Evolutionary conservation across 2,888 invertebrate genomes (phyloP), one percentile per base, ranked within the genome.

Genomic region (Fragum fragum): DNA sequence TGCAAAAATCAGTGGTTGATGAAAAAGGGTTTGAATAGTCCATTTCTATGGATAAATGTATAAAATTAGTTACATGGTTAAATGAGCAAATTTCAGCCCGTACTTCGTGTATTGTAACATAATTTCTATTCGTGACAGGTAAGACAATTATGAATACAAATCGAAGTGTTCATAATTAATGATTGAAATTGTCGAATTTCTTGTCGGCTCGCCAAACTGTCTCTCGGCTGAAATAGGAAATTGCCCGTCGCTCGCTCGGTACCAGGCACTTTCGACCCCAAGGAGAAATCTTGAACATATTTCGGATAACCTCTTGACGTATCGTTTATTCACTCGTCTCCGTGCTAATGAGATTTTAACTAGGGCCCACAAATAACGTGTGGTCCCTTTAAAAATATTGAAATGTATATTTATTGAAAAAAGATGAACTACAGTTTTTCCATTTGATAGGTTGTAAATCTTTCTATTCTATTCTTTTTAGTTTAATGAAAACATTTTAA

Each of bases 101-200:
- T 47, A 47, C 47, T 47, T 47, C n/a, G 3, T 3, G 47, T n/a
- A 47, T 47, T 47, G 47, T 47, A 47, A 47, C 47, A 47, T 47
- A 47, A 47, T 47, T 47, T 47, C 47, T 14, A 9, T n/a, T 7
- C n/a, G 18, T 61, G 61, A 32, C 61, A 61, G 32, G 1, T 61
- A 32, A 61, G 61, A 61, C 61, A 61, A 61, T 61, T 61, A 61
- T 61, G 32, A 18, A 61, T 61, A 32, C 29, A 61, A 61, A 32
- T 32, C 61, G 32, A 26, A 21, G 66, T 66, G 66, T 66, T 26
- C n/a, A 66, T 66, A 66, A 66, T 66, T 66, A 66, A 66, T 66
- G 66, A 66, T n/a, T n/a, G 66, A 66, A 66, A 66, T 42, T 66
- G 66, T 66, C 66, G 42, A 66, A 42, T 42, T 26, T 23, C 16